phyloP scores from a whole-genome alignment of 2,797 vertebrate species.

The Geotrypetes seraphini region DNA sequence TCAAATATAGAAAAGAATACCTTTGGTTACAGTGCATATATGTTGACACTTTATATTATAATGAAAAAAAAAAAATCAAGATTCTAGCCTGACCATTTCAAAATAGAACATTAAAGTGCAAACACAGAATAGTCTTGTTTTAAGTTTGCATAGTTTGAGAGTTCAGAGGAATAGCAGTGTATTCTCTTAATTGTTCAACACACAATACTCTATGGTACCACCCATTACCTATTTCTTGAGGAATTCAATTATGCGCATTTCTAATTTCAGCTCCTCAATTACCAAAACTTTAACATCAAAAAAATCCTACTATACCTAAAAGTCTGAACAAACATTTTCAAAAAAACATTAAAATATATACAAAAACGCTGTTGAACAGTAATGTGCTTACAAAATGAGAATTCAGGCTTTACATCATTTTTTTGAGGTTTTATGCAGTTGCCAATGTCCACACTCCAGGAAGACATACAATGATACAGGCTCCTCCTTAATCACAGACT shows the following conservation, averaged over 20 bases:
- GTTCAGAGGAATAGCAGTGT: background rate
- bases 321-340: constrained; percentile 11
- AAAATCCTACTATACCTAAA: background rate
- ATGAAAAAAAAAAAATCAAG: background rate
- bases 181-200: background rate
- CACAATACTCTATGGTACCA: background rate
- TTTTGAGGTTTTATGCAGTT: no score
- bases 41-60: background rate
- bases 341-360: constrained; percentile 6
- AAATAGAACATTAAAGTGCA: background rate
- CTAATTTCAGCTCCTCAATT: constrained; percentile 1
- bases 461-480: no score
- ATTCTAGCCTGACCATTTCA: background rate
- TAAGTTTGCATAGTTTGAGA: background rate
- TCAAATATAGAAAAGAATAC: background rate
- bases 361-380: constrained; percentile 6
- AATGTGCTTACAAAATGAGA: constrained; percentile 16
- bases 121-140: no score
- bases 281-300: background rate
- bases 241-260: background rate
- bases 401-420: no score
- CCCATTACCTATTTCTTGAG: background rate
- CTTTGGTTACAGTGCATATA: background rate
- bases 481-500: no score
- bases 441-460: no score